Evolutionary conservation across 2,797 vertebrate genomes (phyloP).

Genomic region (Darevskia mixta): DNA sequence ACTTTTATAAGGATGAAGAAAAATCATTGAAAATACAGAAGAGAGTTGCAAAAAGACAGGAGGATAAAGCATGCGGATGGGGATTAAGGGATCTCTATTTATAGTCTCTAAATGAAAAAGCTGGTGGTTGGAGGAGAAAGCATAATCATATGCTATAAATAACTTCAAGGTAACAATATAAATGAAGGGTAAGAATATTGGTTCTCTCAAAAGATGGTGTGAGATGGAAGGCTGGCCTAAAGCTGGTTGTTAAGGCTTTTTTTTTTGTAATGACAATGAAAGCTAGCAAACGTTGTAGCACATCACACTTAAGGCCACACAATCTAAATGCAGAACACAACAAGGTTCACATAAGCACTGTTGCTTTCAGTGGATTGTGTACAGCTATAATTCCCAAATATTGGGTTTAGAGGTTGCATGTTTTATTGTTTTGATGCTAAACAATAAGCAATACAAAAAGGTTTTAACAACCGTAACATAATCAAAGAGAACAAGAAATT

Average conservation of each 20-base stretch:
- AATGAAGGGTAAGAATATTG: slow-evolving; percentile 75
- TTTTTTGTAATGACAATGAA: slow-evolving; percentile 41
- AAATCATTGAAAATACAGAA: slow-evolving; percentile 59
- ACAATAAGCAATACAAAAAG: too few species aligned
- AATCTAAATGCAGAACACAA: not conserved
- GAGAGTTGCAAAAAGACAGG: slow-evolving; percentile 55
- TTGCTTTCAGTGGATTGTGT: not conserved
- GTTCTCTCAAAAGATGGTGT: slow-evolving; percentile 66
- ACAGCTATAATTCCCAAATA: not conserved
- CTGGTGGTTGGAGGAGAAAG: slow-evolving; percentile 42
- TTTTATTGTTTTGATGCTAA: too few species aligned
- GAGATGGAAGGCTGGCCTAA: slow-evolving; percentile 58
- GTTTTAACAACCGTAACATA: too few species aligned
- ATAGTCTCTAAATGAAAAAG: slow-evolving; percentile 67
- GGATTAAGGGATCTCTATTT: slow-evolving; percentile 75
- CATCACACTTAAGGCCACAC: not conserved
- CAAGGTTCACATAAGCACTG: not conserved
- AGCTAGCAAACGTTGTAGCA: slow-evolving; percentile 26
- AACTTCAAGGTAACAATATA: slow-evolving; percentile 74
- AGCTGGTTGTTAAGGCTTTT: slow-evolving; percentile 48
- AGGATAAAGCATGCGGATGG: slow-evolving; percentile 67
- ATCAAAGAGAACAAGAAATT: too few species aligned
- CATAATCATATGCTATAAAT: slow-evolving; percentile 70
- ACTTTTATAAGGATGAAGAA: slow-evolving; percentile 32
- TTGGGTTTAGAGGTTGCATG: not conserved